Evolutionary conservation across 64 coral and sea anemone genomes (phyloP), one percentile per base, ranked within the genome.

Genomic region (Catalaphyllia jardinei): DNA sequence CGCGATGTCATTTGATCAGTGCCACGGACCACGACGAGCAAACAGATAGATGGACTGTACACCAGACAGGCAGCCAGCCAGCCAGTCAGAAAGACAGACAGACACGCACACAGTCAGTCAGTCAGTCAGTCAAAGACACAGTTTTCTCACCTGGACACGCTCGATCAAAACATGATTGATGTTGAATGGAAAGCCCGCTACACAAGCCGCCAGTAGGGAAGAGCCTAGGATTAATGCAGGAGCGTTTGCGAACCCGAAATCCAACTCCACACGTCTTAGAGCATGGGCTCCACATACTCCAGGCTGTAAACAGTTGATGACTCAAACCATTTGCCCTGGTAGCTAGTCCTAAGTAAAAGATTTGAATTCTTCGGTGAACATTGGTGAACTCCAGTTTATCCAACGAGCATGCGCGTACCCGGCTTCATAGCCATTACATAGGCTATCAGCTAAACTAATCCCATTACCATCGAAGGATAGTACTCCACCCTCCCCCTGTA

Each of bases 241-340:
- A 75, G 90, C 90, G 90, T 14, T 29, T 39, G 20, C 90, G 90
- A 67, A 74, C 83, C 31, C 90, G 67, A 30, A 87, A 84, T 75
- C 90, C 90, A 78, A 77, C 84, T 59, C 90, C 90, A 52, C 90
- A 92, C 4, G 60, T 77, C 46, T 92, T 81, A 18, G 90, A 92
- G 74, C 90, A 92, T 87, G 90, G 49, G 76, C 83, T 92, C 90
- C 90, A 92, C 15, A 16, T 9, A 79, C 83, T 86, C 90, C 90
- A 92, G 10, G 65, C n/a, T 74, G 90, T 83, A 57, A 92, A 92
- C n/a, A 76, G 65, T 18, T 92, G 73, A 79, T 75, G 57, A 28
- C 49, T 71, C 3, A 73, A 20, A 50, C 64, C 62, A 67, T 27
- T 85, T 46, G 35, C 42, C 62, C 35, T 85, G 24, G 81, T 35